Evolutionary conservation across 2,113 vertebrate genomes (phyloP), one percentile per base, ranked within the genome.

Genomic region (Gulo gulo): DNA sequence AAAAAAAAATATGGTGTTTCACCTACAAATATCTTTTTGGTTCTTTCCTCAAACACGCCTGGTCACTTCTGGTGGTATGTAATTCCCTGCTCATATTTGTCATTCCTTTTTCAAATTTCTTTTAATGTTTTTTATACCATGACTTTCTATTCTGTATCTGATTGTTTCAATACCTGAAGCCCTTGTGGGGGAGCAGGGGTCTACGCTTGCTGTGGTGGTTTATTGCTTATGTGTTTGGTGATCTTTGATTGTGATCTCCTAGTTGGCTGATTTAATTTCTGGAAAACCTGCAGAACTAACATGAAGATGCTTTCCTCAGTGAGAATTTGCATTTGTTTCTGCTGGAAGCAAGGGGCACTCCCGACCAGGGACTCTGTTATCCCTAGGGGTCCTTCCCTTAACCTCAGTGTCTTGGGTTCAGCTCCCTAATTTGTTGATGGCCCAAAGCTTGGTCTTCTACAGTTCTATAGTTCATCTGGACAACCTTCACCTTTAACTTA

Each of bases 241-340:
- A 78, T 55, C 65, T 82, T 92, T 55, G 31, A 74, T 36, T 74
- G 34, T 74, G 31, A 83, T 15, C 9, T 91, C 21, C 57, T 63
- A 52, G 59, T 84, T 67, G 13, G 42, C 95, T 93, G 34, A 74
- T 59, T 95, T 91, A 85, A 94, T 85, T 81, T 86, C 63, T 85
- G 39, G 91, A 61, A 95, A 83, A 36, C 34, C 7, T 80, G 16
- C 23, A 59, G 16, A 74, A 84, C 39, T 61, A 69, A 85, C 59
- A 47, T 47, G 18, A 85, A 92, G 55, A 20, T 74, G 29, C 15
- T 85, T 85, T 85, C 11, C 52, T 74, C 4, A 6, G 39, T 50
- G 76, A 88, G 18, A 88, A 80, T 85, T 84, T 84, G 14, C n/a
- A 55, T 94, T 94, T 78, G 42, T 50, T 97, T 87, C 55, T 89